phyloP scores from a whole-genome alignment of 2,113 vertebrate genomes.

The Balaenoptera acutorostrata region DNA sequence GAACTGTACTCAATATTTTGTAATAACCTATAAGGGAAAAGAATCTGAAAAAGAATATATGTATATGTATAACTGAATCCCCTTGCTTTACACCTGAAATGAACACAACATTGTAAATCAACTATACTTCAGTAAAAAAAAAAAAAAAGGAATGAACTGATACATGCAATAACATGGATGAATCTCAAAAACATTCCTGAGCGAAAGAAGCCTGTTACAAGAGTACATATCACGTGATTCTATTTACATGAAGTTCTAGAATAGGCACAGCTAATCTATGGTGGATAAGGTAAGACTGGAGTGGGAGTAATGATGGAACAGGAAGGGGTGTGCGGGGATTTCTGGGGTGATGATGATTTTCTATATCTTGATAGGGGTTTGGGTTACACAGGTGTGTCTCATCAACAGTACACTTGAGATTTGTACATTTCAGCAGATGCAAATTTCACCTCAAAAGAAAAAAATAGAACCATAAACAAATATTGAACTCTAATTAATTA shows the following conservation, averaged over 20 bases:
- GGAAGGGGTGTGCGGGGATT: background rate
- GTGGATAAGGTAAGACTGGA: background rate
- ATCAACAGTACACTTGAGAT: background rate
- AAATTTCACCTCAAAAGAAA: conserved; percentile 17
- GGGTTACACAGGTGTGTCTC: background rate
- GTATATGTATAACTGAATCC: background rate
- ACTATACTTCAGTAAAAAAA: background rate
- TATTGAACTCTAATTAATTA: background rate
- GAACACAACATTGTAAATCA: background rate
- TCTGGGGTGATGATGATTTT: background rate
- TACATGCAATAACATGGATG: background rate
- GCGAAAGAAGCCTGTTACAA: background rate
- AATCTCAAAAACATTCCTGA: background rate
- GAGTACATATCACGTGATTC: background rate
- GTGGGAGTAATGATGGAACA: no score
- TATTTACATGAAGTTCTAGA: background rate
- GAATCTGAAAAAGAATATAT: no score
- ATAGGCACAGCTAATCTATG: background rate
- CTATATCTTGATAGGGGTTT: background rate
- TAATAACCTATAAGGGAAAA: no score
- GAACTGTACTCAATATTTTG: no score
- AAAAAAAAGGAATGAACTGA: background rate
- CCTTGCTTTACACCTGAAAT: background rate
- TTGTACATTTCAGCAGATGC: background rate
- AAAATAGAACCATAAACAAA: conserved; percentile 29